Percentiles rank a stretch among this genome's conserved stretches.
phyloP scores from a whole-genome alignment of 2,113 vertebrate genomes.

The Ondatra zibethicus region DNA sequence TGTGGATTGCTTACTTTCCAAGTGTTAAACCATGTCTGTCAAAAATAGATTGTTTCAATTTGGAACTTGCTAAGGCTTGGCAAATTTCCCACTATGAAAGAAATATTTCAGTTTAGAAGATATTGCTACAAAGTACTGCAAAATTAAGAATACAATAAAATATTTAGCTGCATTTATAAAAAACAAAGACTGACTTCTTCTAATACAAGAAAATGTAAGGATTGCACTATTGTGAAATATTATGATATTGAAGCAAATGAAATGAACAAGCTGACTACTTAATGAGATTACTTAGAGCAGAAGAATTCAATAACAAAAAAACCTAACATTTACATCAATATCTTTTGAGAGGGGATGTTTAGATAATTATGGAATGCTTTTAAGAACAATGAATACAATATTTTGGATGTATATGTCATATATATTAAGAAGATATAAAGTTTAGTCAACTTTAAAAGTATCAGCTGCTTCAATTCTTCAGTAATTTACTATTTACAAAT shows the following conservation, averaged over 20 bases:
- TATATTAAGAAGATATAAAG: background rate
- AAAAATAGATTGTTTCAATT: background rate
- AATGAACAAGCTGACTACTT: background rate
- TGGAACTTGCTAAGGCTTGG: background rate
- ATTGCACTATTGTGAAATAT: background rate
- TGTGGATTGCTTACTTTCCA: background rate
- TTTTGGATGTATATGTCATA: background rate
- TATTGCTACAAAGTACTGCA: background rate
- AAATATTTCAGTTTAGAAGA: background rate
- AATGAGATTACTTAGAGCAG: background rate
- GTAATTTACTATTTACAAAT: background rate
- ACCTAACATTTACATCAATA: background rate
- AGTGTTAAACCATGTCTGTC: background rate
- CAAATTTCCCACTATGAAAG: background rate
- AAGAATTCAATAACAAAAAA: background rate
- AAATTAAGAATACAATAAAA: background rate
- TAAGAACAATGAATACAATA: background rate
- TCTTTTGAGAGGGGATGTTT: background rate
- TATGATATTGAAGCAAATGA: background rate
- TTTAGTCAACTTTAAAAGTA: background rate
- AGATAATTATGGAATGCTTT: background rate
- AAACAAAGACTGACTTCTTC: background rate
- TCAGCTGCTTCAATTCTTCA: background rate
- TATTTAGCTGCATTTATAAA: background rate
- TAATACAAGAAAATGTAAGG: background rate